These are phyloP conservation scores for Microctonus aethiopoides DNA, from an alignment of 2,888 invertebrate genomes.

Conservation along the genomic window DNA sequence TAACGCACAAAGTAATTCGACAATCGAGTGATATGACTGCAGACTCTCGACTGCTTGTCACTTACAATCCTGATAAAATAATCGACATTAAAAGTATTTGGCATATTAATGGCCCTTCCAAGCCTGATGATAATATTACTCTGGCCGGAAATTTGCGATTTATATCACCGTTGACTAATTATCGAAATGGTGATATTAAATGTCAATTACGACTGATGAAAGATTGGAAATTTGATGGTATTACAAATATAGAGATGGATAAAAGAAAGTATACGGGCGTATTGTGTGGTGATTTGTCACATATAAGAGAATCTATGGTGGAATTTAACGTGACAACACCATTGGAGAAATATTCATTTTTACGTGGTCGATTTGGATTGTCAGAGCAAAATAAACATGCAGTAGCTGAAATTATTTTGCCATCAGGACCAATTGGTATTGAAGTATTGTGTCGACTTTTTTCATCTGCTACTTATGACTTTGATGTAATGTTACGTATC, in stretches of 20 bases:
- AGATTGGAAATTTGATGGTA: conserved; percentile 75
- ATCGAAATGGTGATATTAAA: conserved; percentile 75
- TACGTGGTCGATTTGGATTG: conserved; percentile 78
- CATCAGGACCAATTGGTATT: conserved; percentile 76
- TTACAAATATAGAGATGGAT: conserved; percentile 78
- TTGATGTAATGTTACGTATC: conserved; percentile 79
- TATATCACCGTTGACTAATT: conserved; percentile 75
- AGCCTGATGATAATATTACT: conserved; percentile 70
- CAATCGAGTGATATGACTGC: conserved; percentile 58
- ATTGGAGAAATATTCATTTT: conserved; percentile 73
- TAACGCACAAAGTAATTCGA: conserved; percentile 70
- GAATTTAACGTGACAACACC: conserved; percentile 80
- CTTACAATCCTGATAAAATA: conserved; percentile 76
- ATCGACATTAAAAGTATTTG: conserved; percentile 79
- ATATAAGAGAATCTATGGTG: conserved; percentile 79
- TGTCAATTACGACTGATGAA: conserved; percentile 76
- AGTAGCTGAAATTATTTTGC: conserved; percentile 79
- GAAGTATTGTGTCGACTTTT: conserved; percentile 76
- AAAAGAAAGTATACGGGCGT: conserved; percentile 75
- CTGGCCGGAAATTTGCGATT: conserved; percentile 76
- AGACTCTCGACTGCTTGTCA: conserved; percentile 67
- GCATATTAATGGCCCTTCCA: conserved; percentile 68
- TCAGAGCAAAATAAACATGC: conserved; percentile 78
- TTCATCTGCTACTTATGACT: conserved; percentile 71
- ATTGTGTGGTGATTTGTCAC: conserved; percentile 73